Evolutionary conservation across 2,888 invertebrate species (phyloP), one percentile per base, ranked within the genome.

Genomic region (Acanthococcus lagerstroemiae): DNA sequence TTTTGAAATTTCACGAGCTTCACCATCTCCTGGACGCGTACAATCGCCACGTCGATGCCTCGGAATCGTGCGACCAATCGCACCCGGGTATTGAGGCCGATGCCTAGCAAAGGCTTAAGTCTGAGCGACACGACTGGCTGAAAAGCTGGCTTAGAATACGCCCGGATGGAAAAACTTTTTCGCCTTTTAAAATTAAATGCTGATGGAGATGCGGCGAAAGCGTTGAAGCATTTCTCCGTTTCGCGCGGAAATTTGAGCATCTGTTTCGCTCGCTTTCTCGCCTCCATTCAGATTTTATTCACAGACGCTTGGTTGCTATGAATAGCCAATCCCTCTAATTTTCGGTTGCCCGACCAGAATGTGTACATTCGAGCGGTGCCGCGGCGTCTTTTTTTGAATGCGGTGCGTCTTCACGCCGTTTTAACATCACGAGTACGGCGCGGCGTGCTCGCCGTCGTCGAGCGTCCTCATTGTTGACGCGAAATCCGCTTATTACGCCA

Each of bases 261-360:
- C 58, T 58, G 58, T 58, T 58, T 58, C 27, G 58, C 58, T 58
- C 58, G 45, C 58, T 58, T 58, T 58, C 58, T 58, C 45, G 58
- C 45, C 25, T 58, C 58, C 27, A 58, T 58, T 58, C 58, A 58
- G 48, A 48, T 58, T 58, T 58, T 48, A 48, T 58, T 58, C 48
- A 58, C 58, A 58, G 58, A 58, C 45, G 58, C 48, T 58, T 58
- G 58, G 46, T 58, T 58, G 24, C 48, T 58, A 48, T 58, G 58
- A 58, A 58, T 58, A 58, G 58, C 58, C 58, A 27, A 26, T 45
- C n/a, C n/a, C n/a, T n/a, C n/a, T n/a, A n/a, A n/a, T n/a, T n/a
- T n/a, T n/a, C n/a, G n/a, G n/a, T n/a, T n/a, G n/a, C n/a, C n/a
- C n/a, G n/a, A n/a, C n/a, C n/a, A n/a, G n/a, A n/a, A n/a, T n/a